These are phyloP conservation scores for Nasonia longicornis DNA, from an alignment of 1,140 invertebrate species.

Conservation along the genomic window DNA sequence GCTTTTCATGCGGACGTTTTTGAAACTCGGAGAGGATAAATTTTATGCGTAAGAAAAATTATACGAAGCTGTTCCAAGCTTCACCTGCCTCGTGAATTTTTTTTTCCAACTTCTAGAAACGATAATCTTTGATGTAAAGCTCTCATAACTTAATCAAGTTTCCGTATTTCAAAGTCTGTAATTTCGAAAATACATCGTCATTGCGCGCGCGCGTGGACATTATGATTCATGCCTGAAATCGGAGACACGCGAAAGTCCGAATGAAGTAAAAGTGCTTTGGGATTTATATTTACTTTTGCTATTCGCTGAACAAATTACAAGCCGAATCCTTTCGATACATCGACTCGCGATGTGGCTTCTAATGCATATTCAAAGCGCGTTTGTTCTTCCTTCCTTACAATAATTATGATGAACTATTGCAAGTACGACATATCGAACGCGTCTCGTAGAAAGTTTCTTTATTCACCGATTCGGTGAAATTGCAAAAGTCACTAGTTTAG, in stretches of 20 bases:
- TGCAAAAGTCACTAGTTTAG: not conserved
- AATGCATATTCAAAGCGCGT: not conserved
- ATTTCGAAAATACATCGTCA: not conserved
- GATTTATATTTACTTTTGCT: not conserved
- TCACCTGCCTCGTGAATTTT: too few species aligned
- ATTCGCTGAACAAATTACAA: not conserved
- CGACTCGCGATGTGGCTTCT: not conserved
- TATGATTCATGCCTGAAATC: conserved; percentile 9
- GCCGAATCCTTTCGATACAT: not conserved
- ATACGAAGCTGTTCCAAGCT: not conserved
- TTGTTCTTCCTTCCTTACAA: not conserved
- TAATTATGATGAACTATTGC: not conserved
- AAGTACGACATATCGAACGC: not conserved
- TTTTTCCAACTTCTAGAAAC: too few species aligned
- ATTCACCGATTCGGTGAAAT: not conserved
- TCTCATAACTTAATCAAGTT: not conserved
- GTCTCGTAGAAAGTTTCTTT: conserved; percentile 10
- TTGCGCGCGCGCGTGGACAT: not conserved
- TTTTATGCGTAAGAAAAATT: not conserved
- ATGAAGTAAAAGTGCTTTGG: not conserved
- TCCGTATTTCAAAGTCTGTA: not conserved
- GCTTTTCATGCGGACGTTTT: not conserved
- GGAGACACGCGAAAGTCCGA: not conserved
- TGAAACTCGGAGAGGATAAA: not conserved
- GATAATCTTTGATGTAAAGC: too few species aligned